Percentiles rank a stretch among this genome's conserved stretches.
Conservation (phyloP, 2,888 invertebrate species). For the Agapostemon virescens region DNA sequence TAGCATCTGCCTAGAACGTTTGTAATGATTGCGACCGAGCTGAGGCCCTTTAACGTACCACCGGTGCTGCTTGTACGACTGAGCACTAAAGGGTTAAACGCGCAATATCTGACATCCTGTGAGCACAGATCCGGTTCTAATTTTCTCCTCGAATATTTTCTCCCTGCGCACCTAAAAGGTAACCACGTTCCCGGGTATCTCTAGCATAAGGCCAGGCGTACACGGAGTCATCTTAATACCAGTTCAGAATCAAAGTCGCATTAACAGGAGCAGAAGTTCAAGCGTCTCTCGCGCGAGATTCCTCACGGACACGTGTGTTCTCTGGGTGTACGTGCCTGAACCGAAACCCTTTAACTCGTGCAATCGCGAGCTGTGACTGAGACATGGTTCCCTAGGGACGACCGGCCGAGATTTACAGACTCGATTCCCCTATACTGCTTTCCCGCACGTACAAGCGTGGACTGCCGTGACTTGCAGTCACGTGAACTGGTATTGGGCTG, state of each 20-base stretch:
- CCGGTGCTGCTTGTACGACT: neutral
- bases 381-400: constrained; percentile 77
- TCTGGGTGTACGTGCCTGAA: constrained; percentile 29
- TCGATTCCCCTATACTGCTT: constrained; percentile 62
- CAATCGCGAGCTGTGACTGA: constrained; percentile 78
- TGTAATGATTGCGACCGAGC: neutral
- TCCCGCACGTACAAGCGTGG: constrained; percentile 39
- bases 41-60: neutral
- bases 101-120: neutral
- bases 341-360: constrained; percentile 75
- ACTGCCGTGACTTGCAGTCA: constrained; percentile 28
- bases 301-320: constrained; percentile 23
- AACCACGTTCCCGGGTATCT: neutral
- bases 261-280: constrained; percentile 70
- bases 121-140: neutral
- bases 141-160: neutral
- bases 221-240: neutral
- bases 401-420: constrained; percentile 76
- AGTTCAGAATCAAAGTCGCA: constrained; percentile 72
- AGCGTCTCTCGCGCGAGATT: constrained; percentile 38
- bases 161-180: neutral
- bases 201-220: neutral
- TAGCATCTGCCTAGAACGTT: neutral
- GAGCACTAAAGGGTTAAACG: neutral
- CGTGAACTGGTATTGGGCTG: constrained; percentile 12